Evolutionary conservation across 2,797 vertebrate species (phyloP), one percentile per base, ranked within the genome.

Genomic region (Mus spretus): DNA sequence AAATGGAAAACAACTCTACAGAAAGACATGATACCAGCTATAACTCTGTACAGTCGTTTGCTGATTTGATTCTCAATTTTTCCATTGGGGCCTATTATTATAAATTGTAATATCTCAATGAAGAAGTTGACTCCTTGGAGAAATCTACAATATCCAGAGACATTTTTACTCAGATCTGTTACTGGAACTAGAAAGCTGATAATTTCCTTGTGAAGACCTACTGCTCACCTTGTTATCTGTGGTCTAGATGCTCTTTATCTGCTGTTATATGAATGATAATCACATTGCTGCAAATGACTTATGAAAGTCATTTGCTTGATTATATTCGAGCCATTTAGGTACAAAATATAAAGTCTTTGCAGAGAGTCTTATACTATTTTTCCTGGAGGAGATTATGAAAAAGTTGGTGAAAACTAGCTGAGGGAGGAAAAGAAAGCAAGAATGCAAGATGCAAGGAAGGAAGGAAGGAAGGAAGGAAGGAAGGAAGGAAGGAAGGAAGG

Each of bases 31-130:
- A 53, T 92, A 88, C 57, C 61, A 53, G n/a, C 6, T 1, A 63
- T 85, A 79, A 53, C 63, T 82, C 15, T 67, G 1, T 67, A 40
- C 47, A 91, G n/a, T 44, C 83, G 59, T 84, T 86, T 89, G 37
- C 22, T 86, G 78, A 84, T 9, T 81, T 70, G 61, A 86, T 89
- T 92, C 17, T 92, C 14, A 87, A 77, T 70, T 12, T 89, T 90
- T 93, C 96, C 22, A 78, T 19, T 92, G 14, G 37, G 81, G n/a
- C 28, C 78, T 11, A 37, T 75, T 77, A 72, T 44, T 86, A 44
- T 28, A 37, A 89, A 93, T 79, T 91, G 70, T 94, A 84, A 80
- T 20, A 47, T 65, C 26, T 84, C 15, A 31, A 47, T 11, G 15
- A 22, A 74, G 72, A 65, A 47, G 57, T 28, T 82, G 22, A 47